phyloP scores from a whole-genome alignment of 2,888 invertebrate genomes.

The Sphaerolaimus hirsutus region DNA sequence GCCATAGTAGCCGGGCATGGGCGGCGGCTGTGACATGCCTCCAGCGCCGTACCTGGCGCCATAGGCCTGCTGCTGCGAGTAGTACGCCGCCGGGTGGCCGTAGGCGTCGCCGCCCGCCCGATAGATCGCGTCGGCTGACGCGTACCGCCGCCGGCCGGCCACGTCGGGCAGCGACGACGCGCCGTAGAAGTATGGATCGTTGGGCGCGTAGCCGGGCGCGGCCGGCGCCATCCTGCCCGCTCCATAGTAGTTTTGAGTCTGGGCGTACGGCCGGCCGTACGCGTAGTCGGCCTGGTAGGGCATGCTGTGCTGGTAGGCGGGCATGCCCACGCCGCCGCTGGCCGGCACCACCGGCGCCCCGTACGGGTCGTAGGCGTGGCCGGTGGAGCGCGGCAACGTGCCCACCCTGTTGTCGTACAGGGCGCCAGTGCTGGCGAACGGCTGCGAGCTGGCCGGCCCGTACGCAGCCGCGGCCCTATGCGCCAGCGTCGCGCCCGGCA shows the following conservation, averaged over 20 bases:
- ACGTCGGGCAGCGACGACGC: too few species aligned
- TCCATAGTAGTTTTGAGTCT: too few species aligned
- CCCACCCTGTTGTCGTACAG: neutral
- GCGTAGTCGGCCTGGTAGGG: neutral
- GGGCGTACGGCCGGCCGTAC: neutral
- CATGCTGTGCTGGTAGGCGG: too few species aligned
- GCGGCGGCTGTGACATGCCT: neutral
- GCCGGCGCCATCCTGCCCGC: neutral
- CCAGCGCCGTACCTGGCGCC: neutral
- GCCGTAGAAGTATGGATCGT: conserved; percentile 1
- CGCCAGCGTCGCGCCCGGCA: too few species aligned
- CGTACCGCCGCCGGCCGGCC: too few species aligned
- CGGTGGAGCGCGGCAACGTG: neutral
- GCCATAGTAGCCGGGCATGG: neutral
- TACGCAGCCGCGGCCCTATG: neutral
- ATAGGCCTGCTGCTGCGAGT: too few species aligned
- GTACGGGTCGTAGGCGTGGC: neutral
- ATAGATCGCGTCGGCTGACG: too few species aligned
- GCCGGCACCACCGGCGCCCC: neutral
- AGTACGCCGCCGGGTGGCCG: conserved; percentile 3
- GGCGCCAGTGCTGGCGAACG: neutral
- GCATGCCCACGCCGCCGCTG: too few species aligned
- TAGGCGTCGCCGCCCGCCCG: neutral
- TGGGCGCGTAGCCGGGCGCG: neutral
- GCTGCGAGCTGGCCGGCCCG: neutral